These are phyloP conservation scores for Myrmophylax atrothorax DNA, from an alignment of 2,113 vertebrate species.

Conservation along the genomic window DNA sequence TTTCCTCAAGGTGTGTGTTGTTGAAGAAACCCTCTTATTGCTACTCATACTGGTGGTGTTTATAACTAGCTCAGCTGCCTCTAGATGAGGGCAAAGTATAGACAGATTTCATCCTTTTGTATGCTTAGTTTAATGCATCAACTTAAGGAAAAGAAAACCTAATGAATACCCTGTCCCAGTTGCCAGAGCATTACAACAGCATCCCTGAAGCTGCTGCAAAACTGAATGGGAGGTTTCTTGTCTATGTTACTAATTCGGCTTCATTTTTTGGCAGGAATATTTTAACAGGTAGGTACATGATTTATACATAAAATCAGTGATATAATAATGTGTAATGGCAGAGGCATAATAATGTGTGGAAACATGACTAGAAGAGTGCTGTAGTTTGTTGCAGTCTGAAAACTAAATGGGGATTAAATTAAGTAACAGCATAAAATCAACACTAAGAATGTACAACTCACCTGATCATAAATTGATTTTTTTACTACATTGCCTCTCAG, in stretches of 20 bases:
- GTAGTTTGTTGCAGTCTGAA: not conserved
- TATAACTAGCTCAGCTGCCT: not conserved
- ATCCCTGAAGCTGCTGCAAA: not conserved
- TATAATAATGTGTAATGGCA: not conserved
- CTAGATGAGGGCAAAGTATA: not conserved
- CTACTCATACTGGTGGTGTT: not conserved
- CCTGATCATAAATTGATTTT: not conserved
- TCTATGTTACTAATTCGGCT: not conserved
- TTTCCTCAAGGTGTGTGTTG: not conserved
- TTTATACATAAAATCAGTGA: not conserved
- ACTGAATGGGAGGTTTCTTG: not conserved
- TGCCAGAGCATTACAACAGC: not conserved
- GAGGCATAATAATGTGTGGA: not conserved
- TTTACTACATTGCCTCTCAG: not conserved
- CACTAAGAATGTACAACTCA: not conserved
- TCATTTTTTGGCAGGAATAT: not conserved
- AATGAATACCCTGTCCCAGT: rapidly evolving
- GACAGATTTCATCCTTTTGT: not conserved
- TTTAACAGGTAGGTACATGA: not conserved
- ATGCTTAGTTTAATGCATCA: not conserved
- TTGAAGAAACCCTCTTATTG: not conserved
- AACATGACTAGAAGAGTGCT: not conserved
- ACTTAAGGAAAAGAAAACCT: not conserved
- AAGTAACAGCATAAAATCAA: not conserved
- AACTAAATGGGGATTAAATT: not conserved